Evolutionary conservation across 2,113 vertebrate genomes (phyloP).

Genomic region (Pterophyllum scalare): DNA sequence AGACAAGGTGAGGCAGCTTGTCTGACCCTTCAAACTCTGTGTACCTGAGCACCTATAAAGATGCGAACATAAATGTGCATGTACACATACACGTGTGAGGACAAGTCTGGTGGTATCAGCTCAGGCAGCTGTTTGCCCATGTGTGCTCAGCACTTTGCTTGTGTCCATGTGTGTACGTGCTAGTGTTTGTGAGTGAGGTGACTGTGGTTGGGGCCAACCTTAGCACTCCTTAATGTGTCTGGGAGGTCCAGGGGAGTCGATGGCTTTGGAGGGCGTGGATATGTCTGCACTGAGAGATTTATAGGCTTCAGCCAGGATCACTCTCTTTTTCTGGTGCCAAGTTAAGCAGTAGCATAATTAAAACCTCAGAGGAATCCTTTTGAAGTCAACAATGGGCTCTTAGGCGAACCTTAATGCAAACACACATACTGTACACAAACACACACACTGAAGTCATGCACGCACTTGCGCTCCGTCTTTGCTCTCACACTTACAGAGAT

Average conservation of each 20-base stretch:
- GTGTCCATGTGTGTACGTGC: conserved; percentile 59
- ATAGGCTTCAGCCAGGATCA: conserved; percentile 82
- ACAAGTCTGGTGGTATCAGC: conserved; percentile 48
- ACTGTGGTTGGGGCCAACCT: conserved; percentile 69
- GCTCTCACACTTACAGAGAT: conserved; percentile 60
- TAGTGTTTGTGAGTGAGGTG: conserved; percentile 57
- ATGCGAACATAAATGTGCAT: neutral
- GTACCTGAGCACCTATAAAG: neutral
- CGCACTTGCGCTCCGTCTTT: conserved; percentile 64
- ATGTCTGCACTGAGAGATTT: conserved; percentile 82
- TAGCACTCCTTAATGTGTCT: conserved; percentile 68
- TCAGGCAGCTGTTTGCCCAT: conserved; percentile 52
- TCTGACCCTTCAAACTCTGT: neutral
- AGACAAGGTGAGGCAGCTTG: neutral
- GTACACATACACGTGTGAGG: neutral
- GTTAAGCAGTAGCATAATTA: conserved; percentile 86
- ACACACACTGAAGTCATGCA: conserved; percentile 58
- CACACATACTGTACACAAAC: conserved; percentile 60
- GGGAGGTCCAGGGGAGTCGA: conserved; percentile 83
- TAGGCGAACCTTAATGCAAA: conserved; percentile 72
- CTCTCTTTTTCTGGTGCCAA: conserved; percentile 83
- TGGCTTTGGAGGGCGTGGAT: conserved; percentile 80
- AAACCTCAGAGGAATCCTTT: conserved; percentile 83
- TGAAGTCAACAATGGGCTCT: conserved; percentile 82
- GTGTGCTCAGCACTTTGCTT: conserved; percentile 55